Base-by-base conservation (phyloP, 2,113 vertebrate genomes). In the Sprattus sprattus region DNA sequence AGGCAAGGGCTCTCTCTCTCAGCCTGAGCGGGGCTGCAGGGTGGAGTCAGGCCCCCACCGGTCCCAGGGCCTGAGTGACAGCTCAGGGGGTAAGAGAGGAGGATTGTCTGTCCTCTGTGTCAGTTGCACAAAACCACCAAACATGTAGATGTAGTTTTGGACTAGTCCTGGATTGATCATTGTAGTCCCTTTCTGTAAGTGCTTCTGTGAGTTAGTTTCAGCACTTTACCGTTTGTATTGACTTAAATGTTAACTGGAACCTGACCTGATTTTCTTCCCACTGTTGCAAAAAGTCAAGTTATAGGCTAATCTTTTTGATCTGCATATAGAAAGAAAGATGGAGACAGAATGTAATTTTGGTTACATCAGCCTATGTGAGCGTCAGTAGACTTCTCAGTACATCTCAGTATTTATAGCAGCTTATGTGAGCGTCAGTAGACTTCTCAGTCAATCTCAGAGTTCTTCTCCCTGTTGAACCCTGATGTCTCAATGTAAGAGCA, bases 11-110 rank as follows among this genome's bases (percentile, higher is more conserved):
- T 64, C 46, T 9, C 64, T 85, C 50, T 91, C 90, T 0, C 92
- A 92, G 86, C 47, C 87, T 0, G 84, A 88, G 89, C 91, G 1
- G 86, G 85, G 10, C 80, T 89, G 52, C 89, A 81, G 54, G 50
- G 75, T 25, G 60, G 44, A 25, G 82, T 28, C 52, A 71, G 83
- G 84, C 81, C 32, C n/a, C 9, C 32, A 47, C 9, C 50, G 57
- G 47, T 60, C 71, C 71, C 0, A 15, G 89, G 84, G 22, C 85
- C 95, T 96, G 87, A 96, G 94, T 50, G 96, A 97, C 84, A 96
- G 95, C 89, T 97, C 96, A 2, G 96, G 93, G 92, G 97, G 98
- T 99, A 87, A 95, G 96, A 20, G 44, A 82, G 28, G 13, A 28
- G n/a, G n/a, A 28, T 67, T 39, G n/a, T 15, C 28, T 7, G 22